A percentile compares a stretch with the other conserved stretches of the same genome.
Conservation (phyloP, 2,113 vertebrate genomes). For the Calyptomena viridis region DNA sequence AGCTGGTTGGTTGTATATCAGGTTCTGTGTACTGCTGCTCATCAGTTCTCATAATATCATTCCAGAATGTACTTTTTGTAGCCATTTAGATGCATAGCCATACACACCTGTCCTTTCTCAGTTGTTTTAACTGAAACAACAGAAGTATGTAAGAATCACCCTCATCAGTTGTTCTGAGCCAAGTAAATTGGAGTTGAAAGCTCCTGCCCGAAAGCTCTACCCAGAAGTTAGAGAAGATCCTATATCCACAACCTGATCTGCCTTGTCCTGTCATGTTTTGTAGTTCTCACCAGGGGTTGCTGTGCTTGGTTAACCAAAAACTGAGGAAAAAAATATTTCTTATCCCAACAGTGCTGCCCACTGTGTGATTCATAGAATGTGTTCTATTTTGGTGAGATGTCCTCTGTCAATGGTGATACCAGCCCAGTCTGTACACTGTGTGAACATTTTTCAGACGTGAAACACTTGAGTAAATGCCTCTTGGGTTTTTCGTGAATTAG, state of each 20-base stretch:
- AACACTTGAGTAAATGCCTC: background rate
- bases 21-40: background rate
- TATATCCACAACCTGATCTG: background rate
- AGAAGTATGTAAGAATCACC: background rate
- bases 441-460: background rate
- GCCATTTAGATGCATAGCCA: background rate
- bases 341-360: background rate
- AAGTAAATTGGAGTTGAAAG: background rate
- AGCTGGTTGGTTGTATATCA: background rate
- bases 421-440: background rate
- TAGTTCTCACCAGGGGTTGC: background rate
- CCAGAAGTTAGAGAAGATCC: accelerated
- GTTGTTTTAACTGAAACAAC: background rate
- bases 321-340: background rate
- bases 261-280: background rate
- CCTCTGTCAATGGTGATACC: background rate
- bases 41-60: background rate
- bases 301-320: background rate
- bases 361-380: background rate
- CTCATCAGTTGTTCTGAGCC: background rate
- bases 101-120: background rate
- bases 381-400: background rate
- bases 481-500: background rate
- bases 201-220: background rate
- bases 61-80: background rate